Base-by-base conservation (phyloP, 1,140 invertebrate species). In the Alviniconcha marisindica region DNA sequence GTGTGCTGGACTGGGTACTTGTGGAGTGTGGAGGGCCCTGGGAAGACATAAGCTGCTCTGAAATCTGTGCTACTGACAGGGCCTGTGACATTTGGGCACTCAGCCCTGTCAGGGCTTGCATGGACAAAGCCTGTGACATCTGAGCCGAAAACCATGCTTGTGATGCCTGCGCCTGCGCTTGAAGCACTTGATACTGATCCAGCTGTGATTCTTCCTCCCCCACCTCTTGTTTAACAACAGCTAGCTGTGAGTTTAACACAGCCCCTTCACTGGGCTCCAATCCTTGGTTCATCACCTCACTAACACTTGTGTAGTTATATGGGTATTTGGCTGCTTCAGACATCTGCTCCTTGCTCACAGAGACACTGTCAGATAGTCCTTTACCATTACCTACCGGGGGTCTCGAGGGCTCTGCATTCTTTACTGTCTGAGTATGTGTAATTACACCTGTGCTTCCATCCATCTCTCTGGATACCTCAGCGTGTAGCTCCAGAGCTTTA, bases 11-110 rank as follows among this genome's bases (percentile, higher is more conserved):
- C 15, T 28, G 33, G 31, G 36, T 40, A 3, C 3, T 33, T 10
- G 77, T 60, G 51, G 77, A 42, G 3, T 14, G 56, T 2, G 78
- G 56, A n/a, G n/a, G n/a, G n/a, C n/a, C n/a, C n/a, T n/a, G n/a
- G 15, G 36, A 33, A 24, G 73, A 76, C 73, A 76, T 76, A 18
- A 76, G 42, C 14, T 76, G 73, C 12, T 76, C 73, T 18, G 73
- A 76, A 40, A 76, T 76, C 42, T 76, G 73, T 40, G 40, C 73
- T 5, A 44, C 36, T 18, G 73, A 44, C 73, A 76, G 24, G 31
- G 73, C 73, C 73, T 76, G 73, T 12, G 73, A 44, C 73, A 76
- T 76, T 12, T 76, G 73, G 24, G 73, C 73, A 44, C 44, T 48
- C 44, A 48, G 44, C 7, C 44, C 44, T 48, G 78, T 38, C 36